Percentiles rank a stretch among this genome's conserved stretches.
Evolutionary conservation across 1,140 invertebrate genomes (phyloP).

Genomic region (Atopsyche davidsoni): DNA sequence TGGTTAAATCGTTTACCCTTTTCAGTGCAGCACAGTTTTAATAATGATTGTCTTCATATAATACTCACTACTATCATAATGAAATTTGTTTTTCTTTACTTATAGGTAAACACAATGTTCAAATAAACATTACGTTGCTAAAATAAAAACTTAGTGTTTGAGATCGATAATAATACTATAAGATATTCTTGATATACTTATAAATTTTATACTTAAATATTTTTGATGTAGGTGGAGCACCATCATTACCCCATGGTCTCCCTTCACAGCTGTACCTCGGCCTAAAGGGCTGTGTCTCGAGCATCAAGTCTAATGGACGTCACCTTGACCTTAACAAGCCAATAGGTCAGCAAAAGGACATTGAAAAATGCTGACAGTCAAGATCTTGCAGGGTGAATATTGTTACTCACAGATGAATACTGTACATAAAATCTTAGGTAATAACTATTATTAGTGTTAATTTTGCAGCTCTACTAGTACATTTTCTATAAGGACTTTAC

Average conservation of each 20-base stretch:
- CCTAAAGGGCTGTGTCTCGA: conserved; percentile 43
- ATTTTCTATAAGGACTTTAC: no score
- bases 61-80: neutral
- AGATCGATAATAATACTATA: neutral
- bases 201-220: neutral
- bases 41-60: neutral
- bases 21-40: no score
- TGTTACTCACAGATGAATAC: no score
- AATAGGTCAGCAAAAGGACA: conserved; percentile 34
- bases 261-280: conserved; percentile 42
- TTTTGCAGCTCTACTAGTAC: no score
- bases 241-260: conserved; percentile 43
- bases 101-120: no score
- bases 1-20: no score
- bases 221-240: conserved; percentile 39
- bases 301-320: conserved; percentile 42
- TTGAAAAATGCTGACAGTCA: conserved; percentile 19
- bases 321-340: conserved; percentile 41
- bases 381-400: neutral
- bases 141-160: neutral
- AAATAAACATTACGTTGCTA: no score
- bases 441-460: no score
- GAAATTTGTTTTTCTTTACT: neutral
- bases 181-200: neutral
- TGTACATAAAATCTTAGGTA: no score